Conservation (phyloP, 2,888 invertebrate species). For the Buathra laborator region DNA sequence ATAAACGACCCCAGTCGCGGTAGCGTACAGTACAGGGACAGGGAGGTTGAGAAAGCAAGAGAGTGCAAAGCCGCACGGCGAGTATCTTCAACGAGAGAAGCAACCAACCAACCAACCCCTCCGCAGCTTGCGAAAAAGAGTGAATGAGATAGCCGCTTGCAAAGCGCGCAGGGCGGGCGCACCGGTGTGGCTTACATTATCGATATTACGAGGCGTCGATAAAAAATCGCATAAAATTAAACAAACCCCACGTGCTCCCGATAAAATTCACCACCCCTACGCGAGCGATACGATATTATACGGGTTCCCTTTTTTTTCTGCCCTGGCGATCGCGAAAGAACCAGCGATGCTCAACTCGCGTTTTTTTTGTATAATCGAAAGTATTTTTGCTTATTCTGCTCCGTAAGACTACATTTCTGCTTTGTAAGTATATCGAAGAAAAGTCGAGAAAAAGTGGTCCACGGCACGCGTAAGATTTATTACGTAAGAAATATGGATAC, state of each 20-base stretch:
- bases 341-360: conserved; percentile 30
- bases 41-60: conserved; percentile 36
- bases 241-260: conserved; percentile 80
- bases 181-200: conserved; percentile 82
- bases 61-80: neutral
- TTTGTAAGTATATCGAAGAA: too few relatives aligned
- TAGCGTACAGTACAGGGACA: neutral
- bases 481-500: too few relatives aligned
- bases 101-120: conserved; percentile 21
- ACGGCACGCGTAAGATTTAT: too few relatives aligned
- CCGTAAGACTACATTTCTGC: too few relatives aligned
- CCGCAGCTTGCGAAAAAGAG: neutral
- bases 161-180: conserved; percentile 54
- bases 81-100: neutral
- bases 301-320: conserved; percentile 19
- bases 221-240: conserved; percentile 85
- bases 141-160: conserved; percentile 42
- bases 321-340: conserved; percentile 10
- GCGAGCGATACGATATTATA: conserved; percentile 43
- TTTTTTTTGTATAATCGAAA: neutral
- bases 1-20: conserved; percentile 77
- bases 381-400: neutral
- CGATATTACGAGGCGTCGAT: conserved; percentile 85
- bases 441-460: too few relatives aligned
- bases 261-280: conserved; percentile 77